Conservation (phyloP, 2,888 invertebrate genomes). For the Copidosoma aretas region DNA sequence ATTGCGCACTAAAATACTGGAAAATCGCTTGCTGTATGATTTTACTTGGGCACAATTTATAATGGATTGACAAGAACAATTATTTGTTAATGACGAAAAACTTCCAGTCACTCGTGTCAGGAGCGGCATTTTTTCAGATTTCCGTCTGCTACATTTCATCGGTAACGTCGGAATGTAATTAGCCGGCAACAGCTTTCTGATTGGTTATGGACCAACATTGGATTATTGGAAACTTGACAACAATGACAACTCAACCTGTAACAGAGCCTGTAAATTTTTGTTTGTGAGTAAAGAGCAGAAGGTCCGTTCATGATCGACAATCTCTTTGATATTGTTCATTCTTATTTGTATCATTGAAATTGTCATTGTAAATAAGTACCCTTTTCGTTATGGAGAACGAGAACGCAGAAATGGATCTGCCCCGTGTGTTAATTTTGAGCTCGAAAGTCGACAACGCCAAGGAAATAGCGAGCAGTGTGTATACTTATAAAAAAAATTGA, state of each 20-base stretch:
- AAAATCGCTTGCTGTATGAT: background rate
- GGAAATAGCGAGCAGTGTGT: constrained; percentile 55
- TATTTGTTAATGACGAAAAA: constrained; percentile 45
- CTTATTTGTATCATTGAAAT: no score
- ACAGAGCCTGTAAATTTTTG: no score
- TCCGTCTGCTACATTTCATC: background rate
- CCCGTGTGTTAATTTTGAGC: constrained; percentile 53
- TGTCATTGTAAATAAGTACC: no score
- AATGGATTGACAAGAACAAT: constrained; percentile 46
- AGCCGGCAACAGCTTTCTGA: no score
- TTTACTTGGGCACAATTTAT: constrained; percentile 19
- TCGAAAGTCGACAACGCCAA: constrained; percentile 49
- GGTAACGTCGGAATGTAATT: background rate
- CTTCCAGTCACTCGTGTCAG: constrained; percentile 45
- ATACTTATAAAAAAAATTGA: background rate
- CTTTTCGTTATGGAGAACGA: constrained; percentile 20
- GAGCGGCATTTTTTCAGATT: constrained; percentile 43
- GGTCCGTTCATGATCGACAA: no score
- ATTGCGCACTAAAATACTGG: constrained; percentile 8
- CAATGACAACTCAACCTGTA: no score
- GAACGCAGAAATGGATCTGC: constrained; percentile 50
- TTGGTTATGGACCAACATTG: no score
- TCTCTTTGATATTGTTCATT: no score
- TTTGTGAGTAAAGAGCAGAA: no score
- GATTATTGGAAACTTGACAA: no score